Evolutionary conservation across 1,140 invertebrate genomes (phyloP).

Genomic region (Sesamia nonagrioides): DNA sequence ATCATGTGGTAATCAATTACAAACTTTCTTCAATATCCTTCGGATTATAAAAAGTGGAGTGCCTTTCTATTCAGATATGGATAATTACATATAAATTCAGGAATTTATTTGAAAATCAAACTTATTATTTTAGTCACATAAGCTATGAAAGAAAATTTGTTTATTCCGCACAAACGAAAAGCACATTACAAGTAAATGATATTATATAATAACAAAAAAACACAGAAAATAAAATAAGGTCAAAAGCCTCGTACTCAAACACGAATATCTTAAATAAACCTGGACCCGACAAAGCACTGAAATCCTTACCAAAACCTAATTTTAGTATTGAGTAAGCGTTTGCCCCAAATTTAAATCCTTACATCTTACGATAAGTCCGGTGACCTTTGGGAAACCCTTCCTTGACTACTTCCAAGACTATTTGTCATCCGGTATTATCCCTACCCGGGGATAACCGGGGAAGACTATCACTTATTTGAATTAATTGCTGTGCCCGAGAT

Average conservation of each 20-base stretch:
- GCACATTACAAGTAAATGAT: no score
- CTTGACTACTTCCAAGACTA: slow-evolving; percentile 48
- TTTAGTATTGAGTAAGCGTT: background rate
- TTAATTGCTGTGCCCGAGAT: slow-evolving; percentile 52
- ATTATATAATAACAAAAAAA: no score
- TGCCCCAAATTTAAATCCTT: slow-evolving; percentile 19
- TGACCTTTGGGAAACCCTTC: slow-evolving; percentile 38
- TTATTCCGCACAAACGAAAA: no score
- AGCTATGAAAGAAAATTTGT: no score
- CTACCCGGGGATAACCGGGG: slow-evolving; percentile 26
- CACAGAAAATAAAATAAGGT: no score
- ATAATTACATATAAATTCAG: no score
- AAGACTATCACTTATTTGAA: slow-evolving; percentile 55
- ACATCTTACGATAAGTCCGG: slow-evolving; percentile 25
- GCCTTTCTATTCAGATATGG: no score
- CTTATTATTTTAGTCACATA: background rate
- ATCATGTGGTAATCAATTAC: no score
- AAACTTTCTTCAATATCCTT: no score
- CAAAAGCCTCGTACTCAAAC: no score
- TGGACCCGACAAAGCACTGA: background rate
- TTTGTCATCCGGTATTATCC: slow-evolving; percentile 61
- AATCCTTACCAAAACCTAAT: background rate
- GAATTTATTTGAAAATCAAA: no score
- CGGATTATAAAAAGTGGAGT: no score
- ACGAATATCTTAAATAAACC: background rate